phyloP scores from a whole-genome alignment of 2,888 invertebrate genomes.

The Dolichopus griseipennis region DNA sequence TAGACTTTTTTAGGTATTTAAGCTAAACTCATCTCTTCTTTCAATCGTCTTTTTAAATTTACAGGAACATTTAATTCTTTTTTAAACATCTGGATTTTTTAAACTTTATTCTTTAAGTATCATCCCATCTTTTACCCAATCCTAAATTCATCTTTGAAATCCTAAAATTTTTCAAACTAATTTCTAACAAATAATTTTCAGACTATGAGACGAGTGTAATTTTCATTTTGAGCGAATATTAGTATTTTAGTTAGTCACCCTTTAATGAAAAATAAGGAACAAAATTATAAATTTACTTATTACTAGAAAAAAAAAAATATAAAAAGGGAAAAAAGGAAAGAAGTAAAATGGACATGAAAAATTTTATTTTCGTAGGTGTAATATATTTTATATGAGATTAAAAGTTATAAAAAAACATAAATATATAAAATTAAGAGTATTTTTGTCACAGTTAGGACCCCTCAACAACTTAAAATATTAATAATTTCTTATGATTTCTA shows the following conservation, averaged over 20 bases:
- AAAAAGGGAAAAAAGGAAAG: too few species aligned
- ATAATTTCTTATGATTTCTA: too few species aligned
- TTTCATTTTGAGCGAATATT: background rate
- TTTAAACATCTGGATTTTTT: background rate
- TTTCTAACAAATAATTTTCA: background rate
- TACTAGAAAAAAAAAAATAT: background rate
- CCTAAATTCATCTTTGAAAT: too few species aligned
- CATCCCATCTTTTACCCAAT: background rate
- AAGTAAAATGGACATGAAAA: background rate
- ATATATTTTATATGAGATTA: too few species aligned
- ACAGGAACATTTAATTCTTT: background rate
- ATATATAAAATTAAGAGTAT: too few species aligned
- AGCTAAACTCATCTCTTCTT: too few species aligned
- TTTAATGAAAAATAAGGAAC: too few species aligned
- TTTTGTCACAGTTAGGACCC: too few species aligned
- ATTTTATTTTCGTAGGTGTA: background rate
- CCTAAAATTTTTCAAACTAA: background rate
- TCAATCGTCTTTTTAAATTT: too few species aligned
- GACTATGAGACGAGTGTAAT: background rate
- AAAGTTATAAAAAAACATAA: too few species aligned
- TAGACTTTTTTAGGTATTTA: too few species aligned
- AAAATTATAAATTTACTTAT: background rate
- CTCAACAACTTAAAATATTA: too few species aligned
- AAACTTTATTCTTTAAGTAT: background rate
- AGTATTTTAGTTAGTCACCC: background rate